A percentile compares a stretch with the other conserved stretches of the same genome.
Evolutionary conservation across 1,140 invertebrate species (phyloP).

Genomic region (Druon quercuslanigerum): DNA sequence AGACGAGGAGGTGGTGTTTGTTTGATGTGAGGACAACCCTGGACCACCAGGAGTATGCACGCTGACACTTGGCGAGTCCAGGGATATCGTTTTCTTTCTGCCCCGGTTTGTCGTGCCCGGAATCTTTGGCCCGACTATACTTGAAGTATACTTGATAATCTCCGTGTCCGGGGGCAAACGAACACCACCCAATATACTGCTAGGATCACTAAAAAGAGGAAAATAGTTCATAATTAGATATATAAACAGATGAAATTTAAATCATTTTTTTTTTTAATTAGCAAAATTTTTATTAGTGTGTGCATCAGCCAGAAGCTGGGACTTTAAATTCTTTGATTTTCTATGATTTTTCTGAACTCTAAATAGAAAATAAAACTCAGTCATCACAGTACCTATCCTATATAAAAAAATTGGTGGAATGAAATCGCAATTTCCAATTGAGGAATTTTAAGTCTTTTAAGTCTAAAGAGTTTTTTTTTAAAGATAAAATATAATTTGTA

Average conservation of each 20-base stretch:
- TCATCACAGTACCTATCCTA: no score
- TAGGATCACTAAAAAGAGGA: slow-evolving; percentile 80
- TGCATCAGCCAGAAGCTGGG: no score
- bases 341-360: no score
- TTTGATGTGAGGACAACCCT: slow-evolving; percentile 67
- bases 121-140: slow-evolving; percentile 87
- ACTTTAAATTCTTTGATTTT: no score
- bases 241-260: not conserved
- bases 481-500: no score
- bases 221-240: not conserved
- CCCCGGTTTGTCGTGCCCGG: slow-evolving; percentile 88
- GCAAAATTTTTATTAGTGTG: no score
- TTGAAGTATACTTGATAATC: slow-evolving; percentile 92
- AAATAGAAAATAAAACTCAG: no score
- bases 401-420: no score
- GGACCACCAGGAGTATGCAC: slow-evolving; percentile 74
- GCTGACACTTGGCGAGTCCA: slow-evolving; percentile 87
- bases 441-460: no score
- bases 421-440: no score
- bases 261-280: not conserved
- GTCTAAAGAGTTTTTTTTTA: no score
- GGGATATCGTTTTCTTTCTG: slow-evolving; percentile 89
- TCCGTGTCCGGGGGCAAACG: slow-evolving; percentile 90
- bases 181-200: slow-evolving; percentile 86
- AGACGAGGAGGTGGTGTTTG: slow-evolving; percentile 62